A percentile compares a stretch with the other conserved stretches of the same genome.
Conservation (phyloP, 1,140 invertebrate genomes). For the Hestina assimilis region DNA sequence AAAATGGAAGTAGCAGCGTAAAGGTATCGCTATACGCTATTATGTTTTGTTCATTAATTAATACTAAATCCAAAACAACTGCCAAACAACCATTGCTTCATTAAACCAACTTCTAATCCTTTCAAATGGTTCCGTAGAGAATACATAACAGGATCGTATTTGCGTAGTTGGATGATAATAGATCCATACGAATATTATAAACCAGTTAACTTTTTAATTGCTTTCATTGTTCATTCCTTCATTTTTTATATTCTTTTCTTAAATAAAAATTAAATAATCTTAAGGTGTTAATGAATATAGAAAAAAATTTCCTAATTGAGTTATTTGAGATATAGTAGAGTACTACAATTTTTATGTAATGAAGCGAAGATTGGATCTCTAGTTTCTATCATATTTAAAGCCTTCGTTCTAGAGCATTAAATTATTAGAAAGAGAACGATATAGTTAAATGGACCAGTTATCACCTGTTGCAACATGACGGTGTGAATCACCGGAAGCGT, state of each 20-base stretch:
- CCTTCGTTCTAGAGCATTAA: not conserved
- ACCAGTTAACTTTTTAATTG: too few species aligned
- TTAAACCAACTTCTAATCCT: not conserved
- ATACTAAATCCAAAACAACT: not conserved
- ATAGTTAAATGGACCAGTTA: slow-evolving; percentile 5
- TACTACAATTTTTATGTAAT: too few species aligned
- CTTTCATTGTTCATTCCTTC: too few species aligned
- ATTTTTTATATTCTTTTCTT: too few species aligned
- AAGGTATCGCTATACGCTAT: too few species aligned
- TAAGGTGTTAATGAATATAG: too few species aligned
- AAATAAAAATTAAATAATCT: too few species aligned
- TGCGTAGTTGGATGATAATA: slow-evolving; percentile 15
- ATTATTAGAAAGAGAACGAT: not conserved
- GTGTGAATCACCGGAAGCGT: not conserved
- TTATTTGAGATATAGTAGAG: too few species aligned
- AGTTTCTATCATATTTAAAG: too few species aligned
- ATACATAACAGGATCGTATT: slow-evolving; percentile 4
- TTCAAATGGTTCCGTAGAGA: slow-evolving; percentile 14
- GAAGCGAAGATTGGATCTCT: too few species aligned
- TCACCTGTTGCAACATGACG: slow-evolving; percentile 7
- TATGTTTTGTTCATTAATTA: not conserved
- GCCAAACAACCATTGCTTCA: not conserved
- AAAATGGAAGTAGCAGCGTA: too few species aligned
- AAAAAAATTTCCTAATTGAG: too few species aligned
- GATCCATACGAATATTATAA: not conserved